Percentiles rank a stretch among this genome's conserved stretches.
Conservation (phyloP, 2,888 invertebrate species). For the Micoletzkya japonica region DNA sequence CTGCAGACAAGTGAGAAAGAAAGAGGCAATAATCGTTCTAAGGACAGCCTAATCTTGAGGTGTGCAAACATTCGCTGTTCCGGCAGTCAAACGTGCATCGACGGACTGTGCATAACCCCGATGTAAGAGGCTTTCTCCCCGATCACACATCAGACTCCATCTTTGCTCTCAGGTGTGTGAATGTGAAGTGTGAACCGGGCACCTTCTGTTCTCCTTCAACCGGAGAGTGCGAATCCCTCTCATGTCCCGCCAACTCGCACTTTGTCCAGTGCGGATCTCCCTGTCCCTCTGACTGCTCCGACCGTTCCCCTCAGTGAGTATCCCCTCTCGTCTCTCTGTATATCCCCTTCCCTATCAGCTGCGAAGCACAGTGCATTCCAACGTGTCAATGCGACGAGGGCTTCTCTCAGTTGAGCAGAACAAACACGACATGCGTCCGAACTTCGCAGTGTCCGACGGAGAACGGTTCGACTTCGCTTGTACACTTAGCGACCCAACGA, state of each 20-base stretch:
- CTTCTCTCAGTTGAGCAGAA: conserved; percentile 19
- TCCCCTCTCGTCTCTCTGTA: background rate
- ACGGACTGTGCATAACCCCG: conserved; percentile 14
- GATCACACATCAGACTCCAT: background rate
- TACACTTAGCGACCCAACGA: background rate
- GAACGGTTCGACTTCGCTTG: conserved; percentile 6
- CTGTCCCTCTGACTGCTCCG: background rate
- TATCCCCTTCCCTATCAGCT: conserved; percentile 7
- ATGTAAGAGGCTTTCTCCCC: background rate
- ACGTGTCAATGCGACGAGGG: conserved; percentile 25
- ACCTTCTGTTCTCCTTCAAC: conserved; percentile 13
- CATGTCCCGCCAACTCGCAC: conserved; percentile 23
- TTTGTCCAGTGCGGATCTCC: conserved; percentile 24
- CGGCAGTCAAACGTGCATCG: conserved; percentile 4
- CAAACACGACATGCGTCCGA: conserved; percentile 24
- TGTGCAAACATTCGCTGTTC: conserved; percentile 26
- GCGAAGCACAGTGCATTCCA: conserved; percentile 26
- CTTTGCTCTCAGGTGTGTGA: conserved; percentile 4
- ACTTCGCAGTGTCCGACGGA: background rate
- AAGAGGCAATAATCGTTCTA: background rate
- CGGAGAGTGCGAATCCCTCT: conserved; percentile 23
- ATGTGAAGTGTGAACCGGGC: conserved; percentile 4
- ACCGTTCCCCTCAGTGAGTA: background rate
- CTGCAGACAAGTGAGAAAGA: conserved; percentile 1
- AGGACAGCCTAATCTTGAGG: conserved; percentile 2